Conservation (phyloP, 1,140 invertebrate species). For the Sitobion miscanthi region DNA sequence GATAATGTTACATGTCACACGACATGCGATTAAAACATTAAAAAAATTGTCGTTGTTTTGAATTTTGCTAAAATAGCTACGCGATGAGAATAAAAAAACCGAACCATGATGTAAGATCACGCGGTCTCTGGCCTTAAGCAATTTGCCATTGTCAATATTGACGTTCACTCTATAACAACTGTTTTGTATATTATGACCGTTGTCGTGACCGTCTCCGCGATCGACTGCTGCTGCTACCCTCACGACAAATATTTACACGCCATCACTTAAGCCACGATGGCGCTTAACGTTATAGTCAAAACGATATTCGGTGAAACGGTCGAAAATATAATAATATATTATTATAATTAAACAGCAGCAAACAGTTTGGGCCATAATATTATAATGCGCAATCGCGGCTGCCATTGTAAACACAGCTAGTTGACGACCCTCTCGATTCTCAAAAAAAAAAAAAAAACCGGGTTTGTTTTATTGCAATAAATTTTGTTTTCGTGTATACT, state of each 20-base stretch:
- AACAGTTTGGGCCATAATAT: background rate
- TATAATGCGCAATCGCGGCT: background rate
- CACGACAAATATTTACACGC: constrained; percentile 23
- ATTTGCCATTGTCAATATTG: constrained; percentile 51
- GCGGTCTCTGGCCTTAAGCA: constrained; percentile 30
- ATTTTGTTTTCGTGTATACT: background rate
- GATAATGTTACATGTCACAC: background rate
- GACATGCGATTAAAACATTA: background rate
- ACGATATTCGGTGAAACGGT: background rate
- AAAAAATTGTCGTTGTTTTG: background rate
- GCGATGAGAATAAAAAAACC: background rate
- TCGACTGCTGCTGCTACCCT: background rate
- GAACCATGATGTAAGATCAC: constrained; percentile 7
- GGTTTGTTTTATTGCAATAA: background rate
- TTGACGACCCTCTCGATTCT: background rate
- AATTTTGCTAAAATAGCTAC: background rate
- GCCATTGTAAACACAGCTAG: background rate
- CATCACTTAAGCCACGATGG: background rate
- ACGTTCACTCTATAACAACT: constrained; percentile 1
- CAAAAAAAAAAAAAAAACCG: background rate
- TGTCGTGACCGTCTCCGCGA: background rate
- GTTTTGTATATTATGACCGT: background rate
- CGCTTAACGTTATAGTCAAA: background rate
- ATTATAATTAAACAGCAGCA: background rate
- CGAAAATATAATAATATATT: background rate